phyloP scores from a whole-genome alignment of 1,140 invertebrate genomes.

The Mercenaria mercenaria region DNA sequence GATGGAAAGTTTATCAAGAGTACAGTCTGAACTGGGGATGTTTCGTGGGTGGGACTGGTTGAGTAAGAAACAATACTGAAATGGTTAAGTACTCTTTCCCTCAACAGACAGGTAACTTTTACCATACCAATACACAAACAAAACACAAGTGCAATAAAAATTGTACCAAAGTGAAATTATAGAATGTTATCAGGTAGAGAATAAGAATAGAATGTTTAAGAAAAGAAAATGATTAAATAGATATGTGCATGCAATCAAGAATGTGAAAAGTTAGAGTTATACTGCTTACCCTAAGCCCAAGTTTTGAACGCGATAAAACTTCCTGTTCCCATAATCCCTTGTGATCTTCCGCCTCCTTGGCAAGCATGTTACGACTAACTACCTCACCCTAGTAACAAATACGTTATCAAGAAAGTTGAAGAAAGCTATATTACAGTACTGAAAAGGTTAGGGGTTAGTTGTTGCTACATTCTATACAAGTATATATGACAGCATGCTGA shows the following conservation, averaged over 20 bases:
- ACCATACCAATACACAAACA: too few relatives aligned
- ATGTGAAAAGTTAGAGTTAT: not conserved
- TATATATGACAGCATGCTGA: not conserved
- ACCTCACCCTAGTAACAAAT: constrained; percentile 78
- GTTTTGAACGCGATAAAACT: constrained; percentile 81
- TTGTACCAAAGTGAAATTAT: too few relatives aligned
- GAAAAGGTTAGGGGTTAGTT: not conserved
- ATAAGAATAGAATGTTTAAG: too few relatives aligned
- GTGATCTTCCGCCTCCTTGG: constrained; percentile 81
- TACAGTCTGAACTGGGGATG: too few relatives aligned
- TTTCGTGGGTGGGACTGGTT: too few relatives aligned
- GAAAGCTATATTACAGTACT: not conserved
- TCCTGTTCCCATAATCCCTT: constrained; percentile 83
- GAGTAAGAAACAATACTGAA: too few relatives aligned
- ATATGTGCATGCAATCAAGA: not conserved
- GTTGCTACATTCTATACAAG: not conserved
- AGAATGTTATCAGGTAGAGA: too few relatives aligned
- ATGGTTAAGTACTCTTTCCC: too few relatives aligned
- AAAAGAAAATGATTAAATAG: too few relatives aligned
- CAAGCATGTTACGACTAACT: constrained; percentile 73
- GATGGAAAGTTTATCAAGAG: too few relatives aligned
- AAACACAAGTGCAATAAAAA: too few relatives aligned
- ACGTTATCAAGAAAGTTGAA: constrained; percentile 31
- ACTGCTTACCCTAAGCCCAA: constrained; percentile 82
- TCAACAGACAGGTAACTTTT: too few relatives aligned